Percentiles rank a stretch among this genome's conserved stretches.
Conservation (phyloP, 2,113 vertebrate genomes). For the Potamarius usumacintae region DNA sequence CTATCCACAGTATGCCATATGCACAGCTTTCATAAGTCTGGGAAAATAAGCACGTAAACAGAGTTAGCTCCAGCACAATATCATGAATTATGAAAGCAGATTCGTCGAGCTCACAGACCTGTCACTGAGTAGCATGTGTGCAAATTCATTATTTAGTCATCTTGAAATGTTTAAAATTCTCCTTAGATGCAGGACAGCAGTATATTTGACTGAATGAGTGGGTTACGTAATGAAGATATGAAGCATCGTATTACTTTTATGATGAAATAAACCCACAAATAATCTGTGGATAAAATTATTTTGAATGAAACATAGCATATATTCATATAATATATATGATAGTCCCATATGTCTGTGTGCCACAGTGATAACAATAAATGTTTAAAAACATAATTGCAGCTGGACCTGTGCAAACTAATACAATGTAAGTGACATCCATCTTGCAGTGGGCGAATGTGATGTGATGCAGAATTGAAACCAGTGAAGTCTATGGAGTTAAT, state of each 20-base stretch:
- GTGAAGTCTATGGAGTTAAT: background rate
- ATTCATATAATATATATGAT: background rate
- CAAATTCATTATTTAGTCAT: constrained; percentile 7
- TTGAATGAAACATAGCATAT: background rate
- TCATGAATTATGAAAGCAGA: background rate
- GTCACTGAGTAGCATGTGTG: constrained; percentile 5
- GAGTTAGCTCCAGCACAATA: background rate
- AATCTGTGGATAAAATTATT: background rate
- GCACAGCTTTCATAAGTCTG: background rate
- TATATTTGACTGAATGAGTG: background rate
- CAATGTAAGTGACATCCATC: background rate
- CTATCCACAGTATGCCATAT: background rate
- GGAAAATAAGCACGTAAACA: background rate
- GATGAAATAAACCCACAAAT: background rate
- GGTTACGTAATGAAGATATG: background rate
- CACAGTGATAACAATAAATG: background rate
- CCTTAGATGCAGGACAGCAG: background rate
- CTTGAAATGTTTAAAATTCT: constrained; percentile 10
- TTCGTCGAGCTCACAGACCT: background rate
- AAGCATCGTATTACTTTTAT: background rate
- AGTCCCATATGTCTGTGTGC: background rate
- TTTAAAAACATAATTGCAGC: background rate
- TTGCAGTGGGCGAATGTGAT: background rate
- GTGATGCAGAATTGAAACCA: background rate
- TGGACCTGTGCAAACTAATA: background rate